Evolutionary conservation across 1,140 invertebrate species (phyloP).

Genomic region (Cydia pomonella): DNA sequence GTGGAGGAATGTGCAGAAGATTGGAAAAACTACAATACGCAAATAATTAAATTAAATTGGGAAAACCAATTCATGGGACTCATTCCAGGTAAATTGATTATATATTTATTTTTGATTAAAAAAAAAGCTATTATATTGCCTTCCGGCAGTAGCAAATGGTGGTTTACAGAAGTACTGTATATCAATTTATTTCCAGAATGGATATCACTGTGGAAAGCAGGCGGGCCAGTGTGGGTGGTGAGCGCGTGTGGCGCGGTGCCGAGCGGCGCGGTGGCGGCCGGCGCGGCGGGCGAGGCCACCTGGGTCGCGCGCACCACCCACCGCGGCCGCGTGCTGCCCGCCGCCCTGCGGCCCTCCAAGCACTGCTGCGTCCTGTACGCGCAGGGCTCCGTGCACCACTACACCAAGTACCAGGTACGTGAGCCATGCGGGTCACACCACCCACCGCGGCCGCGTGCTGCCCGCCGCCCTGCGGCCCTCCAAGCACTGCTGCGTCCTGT

Average conservation of each 20-base stretch:
- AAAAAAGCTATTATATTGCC: no score
- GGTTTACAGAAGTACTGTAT: no score
- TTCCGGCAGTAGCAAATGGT: no score
- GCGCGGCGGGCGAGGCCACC: slow-evolving; percentile 55
- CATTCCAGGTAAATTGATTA: slow-evolving; percentile 53
- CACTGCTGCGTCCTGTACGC: slow-evolving; percentile 66
- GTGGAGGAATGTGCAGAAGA: slow-evolving; percentile 58
- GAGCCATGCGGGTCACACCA: slow-evolving; percentile 62
- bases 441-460: slow-evolving; percentile 64
- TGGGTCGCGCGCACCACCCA: slow-evolving; percentile 70
- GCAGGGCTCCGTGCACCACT: slow-evolving; percentile 58
- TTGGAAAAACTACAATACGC: slow-evolving; percentile 62
- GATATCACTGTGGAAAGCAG: slow-evolving; percentile 49
- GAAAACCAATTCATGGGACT: slow-evolving; percentile 57
- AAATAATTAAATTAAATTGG: slow-evolving; percentile 58
- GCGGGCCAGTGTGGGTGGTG: slow-evolving; percentile 67
- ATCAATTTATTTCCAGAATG: slow-evolving; percentile 46
- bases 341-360: slow-evolving; percentile 63
- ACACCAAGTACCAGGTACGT: slow-evolving; percentile 68
- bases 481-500: slow-evolving; percentile 65
- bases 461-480: slow-evolving; percentile 66
- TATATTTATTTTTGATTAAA: no score
- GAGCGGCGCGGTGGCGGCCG: slow-evolving; percentile 66
- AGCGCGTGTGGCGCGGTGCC: slow-evolving; percentile 72
- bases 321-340: slow-evolving; percentile 63